Conservation (phyloP, 2,113 vertebrate species). For the Ia io region DNA sequence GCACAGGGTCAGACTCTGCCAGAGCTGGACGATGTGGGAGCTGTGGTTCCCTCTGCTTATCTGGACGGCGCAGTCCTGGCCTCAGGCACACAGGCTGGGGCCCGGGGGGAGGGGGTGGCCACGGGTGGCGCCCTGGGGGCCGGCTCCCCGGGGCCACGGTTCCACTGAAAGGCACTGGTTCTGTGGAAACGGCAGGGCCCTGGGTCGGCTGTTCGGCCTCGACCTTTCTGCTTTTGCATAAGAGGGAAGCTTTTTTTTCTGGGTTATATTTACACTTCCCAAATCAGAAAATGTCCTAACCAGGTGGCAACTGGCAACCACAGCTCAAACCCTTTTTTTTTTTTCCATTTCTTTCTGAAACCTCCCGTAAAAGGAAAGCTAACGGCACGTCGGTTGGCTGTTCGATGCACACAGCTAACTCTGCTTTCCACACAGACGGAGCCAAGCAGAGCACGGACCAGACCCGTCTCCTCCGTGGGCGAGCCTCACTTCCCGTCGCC, state of each 20-base stretch:
- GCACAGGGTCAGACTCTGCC: not conserved
- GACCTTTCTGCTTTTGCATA: constrained; percentile 52
- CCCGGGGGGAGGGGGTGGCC: not conserved
- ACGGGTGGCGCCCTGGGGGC: constrained; percentile 48
- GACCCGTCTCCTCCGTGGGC: not conserved
- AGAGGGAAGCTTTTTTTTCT: constrained; percentile 59
- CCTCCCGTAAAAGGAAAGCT: constrained; percentile 51
- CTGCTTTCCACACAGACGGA: not conserved
- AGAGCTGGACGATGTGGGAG: constrained; percentile 5
- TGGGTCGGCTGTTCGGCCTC: not conserved
- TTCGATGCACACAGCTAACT: not conserved
- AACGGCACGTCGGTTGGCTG: constrained; percentile 45
- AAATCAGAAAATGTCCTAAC: constrained; percentile 65
- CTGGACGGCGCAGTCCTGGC: constrained; percentile 23
- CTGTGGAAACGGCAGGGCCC: not conserved
- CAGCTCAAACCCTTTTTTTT: constrained; percentile 6
- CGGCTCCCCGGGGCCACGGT: not conserved
- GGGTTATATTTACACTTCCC: constrained; percentile 68
- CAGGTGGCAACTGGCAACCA: constrained; percentile 69
- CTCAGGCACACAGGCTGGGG: not conserved
- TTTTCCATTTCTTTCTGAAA: constrained; percentile 64
- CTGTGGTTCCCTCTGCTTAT: constrained; percentile 13
- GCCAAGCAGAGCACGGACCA: not conserved
- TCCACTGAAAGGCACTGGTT: not conserved
- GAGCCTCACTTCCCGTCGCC: not conserved